A percentile compares a stretch with the other conserved stretches of the same genome.
These are phyloP conservation scores for Merops nubicus DNA, from an alignment of 2,113 vertebrate species.

Conservation along the genomic window DNA sequence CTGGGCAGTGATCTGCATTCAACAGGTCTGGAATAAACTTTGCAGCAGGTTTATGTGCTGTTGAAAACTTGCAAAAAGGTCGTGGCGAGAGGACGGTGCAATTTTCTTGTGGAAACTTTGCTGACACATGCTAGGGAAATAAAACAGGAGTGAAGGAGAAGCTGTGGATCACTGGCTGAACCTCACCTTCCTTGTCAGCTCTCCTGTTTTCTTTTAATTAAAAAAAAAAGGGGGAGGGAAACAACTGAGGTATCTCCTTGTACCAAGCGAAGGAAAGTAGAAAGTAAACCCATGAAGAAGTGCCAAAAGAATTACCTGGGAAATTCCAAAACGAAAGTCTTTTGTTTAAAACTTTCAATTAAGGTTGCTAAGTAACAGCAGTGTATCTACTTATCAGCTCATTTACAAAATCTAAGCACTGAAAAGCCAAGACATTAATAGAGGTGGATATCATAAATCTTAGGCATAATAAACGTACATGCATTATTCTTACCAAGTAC, in stretches of 20 bases:
- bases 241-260: neutral
- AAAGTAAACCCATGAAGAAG: neutral
- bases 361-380: constrained; percentile 42
- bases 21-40: neutral
- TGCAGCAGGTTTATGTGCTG: constrained; percentile 49
- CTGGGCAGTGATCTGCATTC: neutral
- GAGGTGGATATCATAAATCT: constrained; percentile 48
- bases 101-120: constrained; percentile 49
- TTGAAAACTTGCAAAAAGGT: constrained; percentile 32
- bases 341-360: constrained; percentile 36
- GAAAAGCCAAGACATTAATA: constrained; percentile 44
- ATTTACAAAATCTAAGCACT: constrained; percentile 39
- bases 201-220: neutral
- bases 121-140: neutral
- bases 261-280: neutral
- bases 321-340: constrained; percentile 32
- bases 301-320: neutral
- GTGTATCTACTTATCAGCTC: constrained; percentile 44
- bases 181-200: neutral
- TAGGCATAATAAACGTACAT: constrained; percentile 23
- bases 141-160: neutral
- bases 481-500: constrained; percentile 60
- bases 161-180: neutral
- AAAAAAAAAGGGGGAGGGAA: neutral
- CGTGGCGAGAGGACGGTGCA: neutral